These are phyloP conservation scores for Protobothrops mucrosquamatus DNA, from an alignment of 2,113 vertebrate species.

Conservation along the genomic window DNA sequence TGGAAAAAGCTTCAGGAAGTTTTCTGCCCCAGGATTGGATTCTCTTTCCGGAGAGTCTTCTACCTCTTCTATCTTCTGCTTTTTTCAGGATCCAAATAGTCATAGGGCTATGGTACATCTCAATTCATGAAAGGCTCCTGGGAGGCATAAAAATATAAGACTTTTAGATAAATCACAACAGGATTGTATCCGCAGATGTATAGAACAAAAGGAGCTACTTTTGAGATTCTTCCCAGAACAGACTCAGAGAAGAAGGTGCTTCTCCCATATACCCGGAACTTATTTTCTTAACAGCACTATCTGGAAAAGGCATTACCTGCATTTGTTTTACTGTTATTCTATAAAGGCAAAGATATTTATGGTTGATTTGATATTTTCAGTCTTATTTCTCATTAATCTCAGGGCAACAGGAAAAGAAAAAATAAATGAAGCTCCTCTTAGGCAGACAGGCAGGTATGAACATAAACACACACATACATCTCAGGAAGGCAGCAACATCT, in stretches of 20 bases:
- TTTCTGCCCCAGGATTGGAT: neutral
- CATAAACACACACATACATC: neutral
- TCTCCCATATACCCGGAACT: neutral
- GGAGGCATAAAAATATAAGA: neutral
- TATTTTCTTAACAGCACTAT: neutral
- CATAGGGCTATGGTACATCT: neutral
- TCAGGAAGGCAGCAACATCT: neutral
- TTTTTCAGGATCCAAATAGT: neutral
- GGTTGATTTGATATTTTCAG: slow-evolving; percentile 23
- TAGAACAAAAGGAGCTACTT: neutral
- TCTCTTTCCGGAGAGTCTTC: neutral
- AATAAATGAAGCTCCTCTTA: neutral
- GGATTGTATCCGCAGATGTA: neutral
- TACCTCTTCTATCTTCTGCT: neutral
- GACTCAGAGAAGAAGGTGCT: neutral
- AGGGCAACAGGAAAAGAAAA: slow-evolving; percentile 5
- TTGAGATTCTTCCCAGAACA: neutral
- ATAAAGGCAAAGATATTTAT: neutral
- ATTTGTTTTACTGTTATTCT: slow-evolving; percentile 33
- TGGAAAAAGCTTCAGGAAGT: neutral
- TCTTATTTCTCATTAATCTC: slow-evolving; percentile 33
- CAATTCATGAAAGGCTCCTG: neutral
- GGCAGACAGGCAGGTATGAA: neutral
- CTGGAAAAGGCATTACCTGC: slow-evolving; percentile 26
- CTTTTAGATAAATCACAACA: neutral